These are phyloP conservation scores for Leptoclinus maculatus DNA, from an alignment of 2,797 vertebrate species.

Conservation along the genomic window DNA sequence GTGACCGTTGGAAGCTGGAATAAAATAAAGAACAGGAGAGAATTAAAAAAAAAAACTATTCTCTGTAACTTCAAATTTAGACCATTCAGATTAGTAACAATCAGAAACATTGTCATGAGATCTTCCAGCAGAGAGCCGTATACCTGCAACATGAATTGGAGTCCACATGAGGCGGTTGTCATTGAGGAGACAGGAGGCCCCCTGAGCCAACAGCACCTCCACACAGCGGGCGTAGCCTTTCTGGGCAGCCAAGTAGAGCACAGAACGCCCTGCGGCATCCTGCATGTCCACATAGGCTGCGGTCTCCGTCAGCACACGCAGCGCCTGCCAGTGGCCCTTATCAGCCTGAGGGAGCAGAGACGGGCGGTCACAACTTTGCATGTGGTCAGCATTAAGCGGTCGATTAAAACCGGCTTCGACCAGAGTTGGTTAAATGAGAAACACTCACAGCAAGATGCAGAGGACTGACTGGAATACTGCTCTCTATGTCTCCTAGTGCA, in stretches of 20 bases:
- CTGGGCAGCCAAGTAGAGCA: conserved; percentile 95
- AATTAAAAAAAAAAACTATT: background rate
- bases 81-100: background rate
- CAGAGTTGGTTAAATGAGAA: background rate
- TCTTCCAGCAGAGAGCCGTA: background rate
- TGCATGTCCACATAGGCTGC: conserved; percentile 95
- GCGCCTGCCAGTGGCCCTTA: conserved; percentile 95
- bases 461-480: conserved; percentile 95
- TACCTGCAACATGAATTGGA: conserved; percentile 94
- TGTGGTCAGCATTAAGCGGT: conserved; percentile 2
- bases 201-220: conserved; percentile 94
- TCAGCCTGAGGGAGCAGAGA: conserved; percentile 86
- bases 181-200: conserved; percentile 92
- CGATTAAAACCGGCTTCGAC: background rate
- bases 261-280: conserved; percentile 92
- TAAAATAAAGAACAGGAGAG: conserved; percentile 9
- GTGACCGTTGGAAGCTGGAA: conserved; percentile 91
- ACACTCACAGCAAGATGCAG: conserved; percentile 98
- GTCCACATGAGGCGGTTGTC: conserved; percentile 94
- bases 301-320: conserved; percentile 94
- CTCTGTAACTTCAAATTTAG: background rate
- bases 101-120: background rate
- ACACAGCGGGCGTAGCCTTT: conserved; percentile 92
- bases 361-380: conserved; percentile 25
- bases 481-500: conserved; percentile 97